Evolutionary conservation across 2,113 vertebrate species (phyloP), one percentile per base, ranked within the genome.

Genomic region (Lethenteron reissneri): DNA sequence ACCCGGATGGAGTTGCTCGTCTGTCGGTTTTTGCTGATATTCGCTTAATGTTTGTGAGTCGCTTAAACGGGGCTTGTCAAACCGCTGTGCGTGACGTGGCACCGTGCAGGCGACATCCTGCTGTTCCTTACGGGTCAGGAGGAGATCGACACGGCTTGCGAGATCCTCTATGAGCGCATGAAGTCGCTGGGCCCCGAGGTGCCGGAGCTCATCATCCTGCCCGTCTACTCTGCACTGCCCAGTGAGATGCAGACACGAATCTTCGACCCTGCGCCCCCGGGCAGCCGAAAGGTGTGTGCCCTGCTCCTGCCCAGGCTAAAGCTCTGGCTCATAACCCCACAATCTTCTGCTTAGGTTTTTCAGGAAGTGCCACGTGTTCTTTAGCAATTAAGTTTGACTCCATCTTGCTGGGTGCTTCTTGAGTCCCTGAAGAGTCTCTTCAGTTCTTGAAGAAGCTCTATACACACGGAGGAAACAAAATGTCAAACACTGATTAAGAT

Each of bases 231-330:
- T 1, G 92, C 92, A 2, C 82, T 97, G 75, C 92, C 94, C 77
- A 97, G 94, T 74, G 94, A 99, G 79, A 97, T 97, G 94, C 94
- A 99, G 79, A 97, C 92, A 74, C 84, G 94, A 56, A 97, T 99
- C 78, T 99, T 99, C 77, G 92, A 97, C 73, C 92, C 94, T 1
- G 94, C 94, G 5, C 91, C 92, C 0, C 88, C 87, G 19, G 94
- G 94, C 75, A 97, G 90, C 82, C 87, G 94, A 80, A 97, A 99
- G 86, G 92, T 94, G 80, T 71, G 64, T 68, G n/a, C 25, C 25
- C 25, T 68, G 11, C 64, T 17, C 64, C 64, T 17, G n/a, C 25
- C 64, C 17, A 64, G 64, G 64, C 64, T 10, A 68, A 2, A 68
- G 41, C 41, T 41, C 5, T 41, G 5, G 41, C 41, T 41, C 41